phyloP scores from a whole-genome alignment of 2,888 invertebrate species.

The Pherbina coryleti region DNA sequence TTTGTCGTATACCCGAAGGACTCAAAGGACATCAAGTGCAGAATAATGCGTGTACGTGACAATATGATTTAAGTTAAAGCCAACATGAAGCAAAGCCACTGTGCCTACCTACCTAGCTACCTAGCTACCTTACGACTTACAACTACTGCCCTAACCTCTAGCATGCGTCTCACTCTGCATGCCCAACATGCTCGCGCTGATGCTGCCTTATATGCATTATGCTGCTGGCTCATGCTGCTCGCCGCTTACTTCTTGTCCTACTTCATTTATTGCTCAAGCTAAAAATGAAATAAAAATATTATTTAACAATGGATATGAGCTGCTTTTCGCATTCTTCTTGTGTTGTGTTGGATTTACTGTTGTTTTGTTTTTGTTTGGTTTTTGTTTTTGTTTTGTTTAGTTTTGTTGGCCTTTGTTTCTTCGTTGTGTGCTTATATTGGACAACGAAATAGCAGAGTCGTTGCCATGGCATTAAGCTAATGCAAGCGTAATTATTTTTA shows the following conservation, averaged over 20 bases:
- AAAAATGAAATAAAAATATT: neutral
- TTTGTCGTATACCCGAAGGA: neutral
- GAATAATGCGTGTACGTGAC: conserved; percentile 23
- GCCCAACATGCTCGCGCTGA: neutral
- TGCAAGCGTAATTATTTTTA: too few species aligned
- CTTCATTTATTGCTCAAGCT: neutral
- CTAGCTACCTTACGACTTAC: too few species aligned
- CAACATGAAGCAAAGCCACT: neutral
- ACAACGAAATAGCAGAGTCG: too few species aligned
- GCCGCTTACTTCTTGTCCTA: neutral
- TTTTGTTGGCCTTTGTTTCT: too few species aligned
- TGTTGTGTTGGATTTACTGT: neutral
- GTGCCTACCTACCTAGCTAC: too few species aligned
- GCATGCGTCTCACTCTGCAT: neutral
- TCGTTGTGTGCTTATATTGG: too few species aligned
- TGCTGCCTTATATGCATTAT: neutral
- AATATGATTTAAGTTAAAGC: conserved; percentile 17
- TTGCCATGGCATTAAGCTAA: too few species aligned
- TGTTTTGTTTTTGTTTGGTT: neutral
- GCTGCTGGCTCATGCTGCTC: neutral
- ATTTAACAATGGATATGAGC: neutral
- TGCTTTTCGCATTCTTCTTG: neutral
- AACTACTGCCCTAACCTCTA: neutral
- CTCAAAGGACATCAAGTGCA: neutral
- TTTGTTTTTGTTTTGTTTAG: too few species aligned